A percentile compares a stretch with the other conserved stretches of the same genome.
Evolutionary conservation across 1,140 invertebrate genomes (phyloP).

Genomic region (Drosophila virilis): DNA sequence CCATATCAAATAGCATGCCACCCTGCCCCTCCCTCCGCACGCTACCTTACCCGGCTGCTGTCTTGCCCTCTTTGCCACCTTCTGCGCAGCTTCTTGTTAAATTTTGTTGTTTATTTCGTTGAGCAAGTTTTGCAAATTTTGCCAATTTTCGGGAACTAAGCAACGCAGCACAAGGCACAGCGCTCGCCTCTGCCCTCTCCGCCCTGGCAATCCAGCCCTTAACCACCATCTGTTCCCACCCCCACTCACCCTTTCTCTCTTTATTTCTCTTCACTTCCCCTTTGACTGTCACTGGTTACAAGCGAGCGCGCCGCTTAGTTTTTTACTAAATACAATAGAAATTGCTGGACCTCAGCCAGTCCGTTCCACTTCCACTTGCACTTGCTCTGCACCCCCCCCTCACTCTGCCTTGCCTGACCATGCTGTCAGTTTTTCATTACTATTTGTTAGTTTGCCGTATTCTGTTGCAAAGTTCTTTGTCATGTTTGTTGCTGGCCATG

Average conservation of each 20-base stretch:
- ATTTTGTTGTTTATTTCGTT: constrained; percentile 46
- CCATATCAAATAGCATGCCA: too few relatives aligned
- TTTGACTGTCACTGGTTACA: constrained; percentile 35
- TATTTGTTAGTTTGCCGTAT: constrained; percentile 55
- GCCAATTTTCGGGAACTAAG: constrained; percentile 46
- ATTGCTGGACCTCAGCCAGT: constrained; percentile 32
- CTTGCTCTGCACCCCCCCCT: not conserved
- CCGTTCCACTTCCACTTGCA: not conserved
- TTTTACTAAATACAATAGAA: constrained; percentile 66
- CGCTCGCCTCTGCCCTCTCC: not conserved
- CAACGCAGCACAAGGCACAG: constrained; percentile 14
- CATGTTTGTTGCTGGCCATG: constrained; percentile 53
- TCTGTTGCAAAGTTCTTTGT: constrained; percentile 57
- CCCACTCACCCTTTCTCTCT: not conserved
- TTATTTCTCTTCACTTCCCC: not conserved
- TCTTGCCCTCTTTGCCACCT: not conserved
- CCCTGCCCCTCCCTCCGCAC: not conserved
- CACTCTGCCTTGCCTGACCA: too few relatives aligned
- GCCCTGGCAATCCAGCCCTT: too few relatives aligned
- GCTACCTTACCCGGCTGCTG: not conserved
- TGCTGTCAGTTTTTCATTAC: constrained; percentile 63
- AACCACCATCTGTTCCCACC: too few relatives aligned
- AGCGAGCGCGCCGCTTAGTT: constrained; percentile 43
- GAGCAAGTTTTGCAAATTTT: constrained; percentile 53
- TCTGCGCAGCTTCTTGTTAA: constrained; percentile 20